Conservation (phyloP, 2,797 vertebrate species). For the Erethizon dorsatum region DNA sequence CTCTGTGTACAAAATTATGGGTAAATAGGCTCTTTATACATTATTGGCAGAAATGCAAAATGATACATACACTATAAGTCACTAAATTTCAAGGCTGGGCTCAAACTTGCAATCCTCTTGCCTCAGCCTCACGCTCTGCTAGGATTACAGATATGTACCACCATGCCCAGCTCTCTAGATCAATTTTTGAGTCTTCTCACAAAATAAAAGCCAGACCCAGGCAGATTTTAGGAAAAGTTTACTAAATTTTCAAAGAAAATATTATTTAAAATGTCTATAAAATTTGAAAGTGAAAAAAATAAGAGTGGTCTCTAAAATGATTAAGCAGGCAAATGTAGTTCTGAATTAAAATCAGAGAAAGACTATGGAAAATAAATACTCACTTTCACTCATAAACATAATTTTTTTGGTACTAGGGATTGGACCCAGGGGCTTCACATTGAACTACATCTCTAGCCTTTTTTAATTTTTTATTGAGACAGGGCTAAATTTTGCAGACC, state of each 20-base stretch:
- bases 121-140: not conserved
- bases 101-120: not conserved
- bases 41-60: not conserved
- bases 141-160: not conserved
- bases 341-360: slow-evolving; percentile 54
- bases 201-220: not conserved
- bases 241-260: not conserved
- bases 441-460: not conserved
- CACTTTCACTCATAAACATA: not conserved
- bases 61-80: not conserved
- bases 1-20: not conserved
- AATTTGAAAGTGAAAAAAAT: slow-evolving; percentile 52
- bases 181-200: slow-evolving; percentile 24
- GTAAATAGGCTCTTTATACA: not conserved
- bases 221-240: not conserved
- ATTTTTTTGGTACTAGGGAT: not conserved
- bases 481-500: not conserved
- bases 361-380: slow-evolving; percentile 1
- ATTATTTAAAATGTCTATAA: slow-evolving; percentile 19
- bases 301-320: not conserved
- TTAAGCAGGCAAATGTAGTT: slow-evolving; percentile 2
- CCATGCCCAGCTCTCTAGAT: not conserved
- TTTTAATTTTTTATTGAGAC: not conserved
- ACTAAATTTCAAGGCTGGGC: not conserved
- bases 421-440: not conserved